Evolutionary conservation across 2,888 invertebrate genomes (phyloP), one percentile per base, ranked within the genome.

Genomic region (Heliconius sara): DNA sequence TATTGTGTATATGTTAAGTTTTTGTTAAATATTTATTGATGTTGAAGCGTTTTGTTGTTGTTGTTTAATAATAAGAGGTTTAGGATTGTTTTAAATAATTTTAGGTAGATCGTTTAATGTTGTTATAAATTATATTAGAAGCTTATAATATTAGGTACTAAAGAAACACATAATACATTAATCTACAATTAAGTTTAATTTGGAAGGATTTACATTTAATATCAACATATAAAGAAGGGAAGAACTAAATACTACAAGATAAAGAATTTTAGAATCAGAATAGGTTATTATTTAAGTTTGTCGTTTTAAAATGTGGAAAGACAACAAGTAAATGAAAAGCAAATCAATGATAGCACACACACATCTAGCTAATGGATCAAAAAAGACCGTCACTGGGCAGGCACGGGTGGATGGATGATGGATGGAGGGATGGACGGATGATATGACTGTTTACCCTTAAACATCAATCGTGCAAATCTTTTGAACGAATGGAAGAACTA

Each of bases 281-380:
- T 16, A 57, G 52, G 27, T 7, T 52, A 67, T 66, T 34, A 52
- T 78, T 67, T 73, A 82, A 80, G 52, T 82, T 81, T 83, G 76
- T 68, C 76, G 67, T 73, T 79, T 66, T 76, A 79, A 63, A 83
- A 83, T 83, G 90, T 92, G 92, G 92, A 93, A 93, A 93, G 92
- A 93, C 93, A 92, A 92, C 87, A 85, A 70, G 78, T 84, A 84
- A 88, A 87, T 86, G 86, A 86, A 86, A 86, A 87, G 84, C 88
- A 85, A 87, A 87, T 84, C 86, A 85, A 90, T 88, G 88, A 88
- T 87, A 91, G 87, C 89, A 91, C 91, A 91, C 86, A 92, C 91
- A 91, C 87, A 88, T 86, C 90, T 90, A 91, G 84, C 91, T 90
- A 92, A 90, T 91, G 88, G 89, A 89, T 91, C 91, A 92, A 93